These are phyloP conservation scores for Elmis aenea DNA, from an alignment of 2,888 invertebrate species.

Conservation along the genomic window DNA sequence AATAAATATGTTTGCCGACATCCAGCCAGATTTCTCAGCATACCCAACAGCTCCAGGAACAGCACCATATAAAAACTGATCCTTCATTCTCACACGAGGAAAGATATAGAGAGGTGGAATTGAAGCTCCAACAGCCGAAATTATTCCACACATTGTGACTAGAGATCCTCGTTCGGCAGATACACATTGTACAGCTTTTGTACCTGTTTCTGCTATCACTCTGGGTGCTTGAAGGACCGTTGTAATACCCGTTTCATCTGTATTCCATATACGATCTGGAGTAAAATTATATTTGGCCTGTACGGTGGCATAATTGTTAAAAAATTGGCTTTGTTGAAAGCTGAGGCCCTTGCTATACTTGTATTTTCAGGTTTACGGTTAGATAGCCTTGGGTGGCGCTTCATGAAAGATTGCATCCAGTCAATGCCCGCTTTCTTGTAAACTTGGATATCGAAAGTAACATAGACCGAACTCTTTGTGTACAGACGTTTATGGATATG, in stretches of 20 bases:
- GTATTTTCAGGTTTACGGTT: conserved; percentile 21
- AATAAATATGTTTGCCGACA: conserved; percentile 22
- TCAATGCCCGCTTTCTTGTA: conserved; percentile 11
- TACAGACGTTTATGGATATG: too few species aligned
- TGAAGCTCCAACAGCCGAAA: conserved; percentile 27
- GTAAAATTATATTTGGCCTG: conserved; percentile 16
- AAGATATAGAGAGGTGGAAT: conserved; percentile 30
- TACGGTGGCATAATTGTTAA: conserved; percentile 9
- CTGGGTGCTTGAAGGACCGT: conserved; percentile 21
- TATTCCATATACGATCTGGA: conserved; percentile 22
- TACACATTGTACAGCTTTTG: conserved; percentile 22
- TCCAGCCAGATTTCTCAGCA: conserved; percentile 23
- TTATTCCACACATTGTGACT: conserved; percentile 26
- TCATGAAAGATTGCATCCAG: conserved; percentile 19
- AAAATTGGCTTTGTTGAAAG: too few species aligned
- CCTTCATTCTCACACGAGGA: conserved; percentile 24
- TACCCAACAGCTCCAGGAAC: conserved; percentile 21
- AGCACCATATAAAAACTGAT: conserved; percentile 23
- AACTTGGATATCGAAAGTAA: too few species aligned
- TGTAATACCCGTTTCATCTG: conserved; percentile 27
- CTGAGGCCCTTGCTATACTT: conserved; percentile 18
- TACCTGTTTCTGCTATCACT: conserved; percentile 20
- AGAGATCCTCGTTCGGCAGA: conserved; percentile 28
- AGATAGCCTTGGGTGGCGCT: conserved; percentile 9
- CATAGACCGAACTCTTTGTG: too few species aligned